Evolutionary conservation across 2,797 vertebrate genomes (phyloP).

Genomic region (Falco novaeseelandiae): DNA sequence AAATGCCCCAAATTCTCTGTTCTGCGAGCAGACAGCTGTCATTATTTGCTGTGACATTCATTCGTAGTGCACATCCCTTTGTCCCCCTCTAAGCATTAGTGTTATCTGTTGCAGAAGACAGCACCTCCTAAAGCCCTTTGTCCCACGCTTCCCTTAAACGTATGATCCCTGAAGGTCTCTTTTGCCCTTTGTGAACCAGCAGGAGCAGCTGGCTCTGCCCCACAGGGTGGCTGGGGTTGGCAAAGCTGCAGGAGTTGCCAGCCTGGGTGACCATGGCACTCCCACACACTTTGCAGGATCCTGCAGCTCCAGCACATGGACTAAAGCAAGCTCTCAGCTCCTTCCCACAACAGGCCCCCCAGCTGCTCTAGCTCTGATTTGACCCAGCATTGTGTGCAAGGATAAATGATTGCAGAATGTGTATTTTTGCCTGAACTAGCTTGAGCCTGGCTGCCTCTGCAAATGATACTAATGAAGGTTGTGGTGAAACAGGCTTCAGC

Average conservation of each 20-base stretch:
- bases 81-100: neutral
- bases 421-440: neutral
- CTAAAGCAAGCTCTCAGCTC: neutral
- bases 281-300: neutral
- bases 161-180: neutral
- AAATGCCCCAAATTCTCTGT: slow-evolving; percentile 23
- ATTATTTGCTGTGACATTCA: neutral
- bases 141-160: neutral
- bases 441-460: neutral
- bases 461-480: neutral
- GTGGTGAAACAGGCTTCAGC: neutral
- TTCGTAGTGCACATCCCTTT: neutral
- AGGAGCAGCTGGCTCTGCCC: neutral
- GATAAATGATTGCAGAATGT: neutral
- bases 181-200: neutral
- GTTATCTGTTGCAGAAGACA: neutral
- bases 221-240: neutral
- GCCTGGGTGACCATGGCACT: neutral
- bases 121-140: neutral
- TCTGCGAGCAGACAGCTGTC: neutral
- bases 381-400: neutral
- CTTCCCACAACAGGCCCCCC: neutral
- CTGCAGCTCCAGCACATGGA: neutral
- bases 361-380: neutral
- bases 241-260: neutral